A percentile compares a stretch with the other conserved stretches of the same genome.
Evolutionary conservation across 2,888 invertebrate species (phyloP).

Genomic region (Allolobophora icterica): DNA sequence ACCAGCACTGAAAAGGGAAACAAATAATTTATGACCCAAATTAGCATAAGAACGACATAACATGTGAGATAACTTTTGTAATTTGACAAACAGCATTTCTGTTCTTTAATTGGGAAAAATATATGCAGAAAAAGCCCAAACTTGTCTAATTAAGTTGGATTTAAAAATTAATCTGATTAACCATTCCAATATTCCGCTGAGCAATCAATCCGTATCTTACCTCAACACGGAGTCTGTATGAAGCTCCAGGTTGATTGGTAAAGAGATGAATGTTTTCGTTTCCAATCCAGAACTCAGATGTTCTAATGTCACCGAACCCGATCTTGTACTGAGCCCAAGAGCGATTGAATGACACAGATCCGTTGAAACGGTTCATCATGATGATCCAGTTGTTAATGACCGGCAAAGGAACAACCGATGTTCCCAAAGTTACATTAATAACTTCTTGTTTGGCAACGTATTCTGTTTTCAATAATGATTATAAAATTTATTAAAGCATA

Average conservation of each 20-base stretch:
- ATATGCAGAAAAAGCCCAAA: too few relatives aligned
- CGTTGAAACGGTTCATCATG: background rate
- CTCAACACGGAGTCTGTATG: background rate
- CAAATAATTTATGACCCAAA: too few relatives aligned
- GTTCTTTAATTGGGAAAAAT: too few relatives aligned
- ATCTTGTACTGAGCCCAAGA: background rate
- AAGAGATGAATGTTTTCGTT: constrained; percentile 2
- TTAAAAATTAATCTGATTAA: too few relatives aligned
- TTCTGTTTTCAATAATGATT: background rate
- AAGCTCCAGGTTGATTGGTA: background rate
- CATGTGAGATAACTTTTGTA: too few relatives aligned
- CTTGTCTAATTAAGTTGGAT: too few relatives aligned
- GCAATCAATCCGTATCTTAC: background rate
- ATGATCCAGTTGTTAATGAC: constrained; percentile 24
- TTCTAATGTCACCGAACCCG: background rate
- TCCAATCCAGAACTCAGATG: constrained; percentile 27
- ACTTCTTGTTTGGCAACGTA: background rate
- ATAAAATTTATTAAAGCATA: too few relatives aligned
- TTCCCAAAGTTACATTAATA: background rate
- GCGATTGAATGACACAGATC: background rate
- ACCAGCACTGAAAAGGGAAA: too few relatives aligned
- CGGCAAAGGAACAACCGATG: background rate
- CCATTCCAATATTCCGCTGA: too few relatives aligned
- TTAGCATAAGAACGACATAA: too few relatives aligned
- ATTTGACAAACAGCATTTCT: too few relatives aligned